Evolutionary conservation across 2,888 invertebrate genomes (phyloP), one percentile per base, ranked within the genome.

Genomic region (Andrena marginata): DNA sequence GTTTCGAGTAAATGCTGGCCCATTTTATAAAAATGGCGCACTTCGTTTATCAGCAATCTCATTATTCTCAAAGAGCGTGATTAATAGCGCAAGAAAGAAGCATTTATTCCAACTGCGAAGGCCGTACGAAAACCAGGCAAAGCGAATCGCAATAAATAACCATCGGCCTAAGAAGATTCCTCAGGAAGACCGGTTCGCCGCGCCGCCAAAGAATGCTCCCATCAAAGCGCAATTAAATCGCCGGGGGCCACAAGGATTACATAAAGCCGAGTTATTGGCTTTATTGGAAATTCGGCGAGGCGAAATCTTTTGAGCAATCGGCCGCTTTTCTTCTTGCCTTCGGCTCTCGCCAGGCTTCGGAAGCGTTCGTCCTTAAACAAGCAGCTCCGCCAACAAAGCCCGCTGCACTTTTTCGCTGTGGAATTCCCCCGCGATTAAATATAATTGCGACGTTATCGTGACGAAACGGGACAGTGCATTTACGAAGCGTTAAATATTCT

Each of bases 201-300:
- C 71, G 71, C 74, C 81, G 64, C 60, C 78, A 77, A 85, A 86
- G 84, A 86, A 86, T 86, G 75, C 81, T 60, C 60, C 81, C 81
- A 81, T 86, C 86, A 84, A 86, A 86, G 86, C 63, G 73, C 86
- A 86, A 84, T 86, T 83, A 86, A 86, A 86, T 77, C 72, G 84
- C 86, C 75, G 49, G 56, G 42, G 84, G 84, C 84, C 62, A 73
- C 51, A 72, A 54, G 77, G 81, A 79, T 81, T 84, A 81, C 84
- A 84, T 77, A 79, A 77, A 74, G 77, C 59, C 69, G 73, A 77
- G 85, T 86, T 87, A 87, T 87, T 83, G 87, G 87, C 81, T 87
- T 87, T 87, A 87, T 87, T 87, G 87, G 87, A 87, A 87, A 87
- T 85, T 87, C 76, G 78, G 60, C 67, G 78, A 72, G 80, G 29